Conservation (phyloP, 2,888 invertebrate genomes). For the Homarus gammarus region DNA sequence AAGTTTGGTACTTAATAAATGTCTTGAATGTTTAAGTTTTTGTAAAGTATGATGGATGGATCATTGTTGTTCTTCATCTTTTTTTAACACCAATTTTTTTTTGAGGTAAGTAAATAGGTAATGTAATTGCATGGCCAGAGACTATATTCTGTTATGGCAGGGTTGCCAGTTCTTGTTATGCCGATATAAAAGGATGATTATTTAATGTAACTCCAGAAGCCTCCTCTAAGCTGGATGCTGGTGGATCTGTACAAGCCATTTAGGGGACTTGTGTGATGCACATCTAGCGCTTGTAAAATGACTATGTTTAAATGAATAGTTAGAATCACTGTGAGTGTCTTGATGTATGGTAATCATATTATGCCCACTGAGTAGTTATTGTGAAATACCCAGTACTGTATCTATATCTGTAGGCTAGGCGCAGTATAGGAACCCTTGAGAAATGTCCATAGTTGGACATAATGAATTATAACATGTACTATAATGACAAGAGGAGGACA, state of each 20-base stretch:
- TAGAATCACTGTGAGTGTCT: background rate
- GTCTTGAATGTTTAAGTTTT: no score
- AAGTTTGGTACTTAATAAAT: no score
- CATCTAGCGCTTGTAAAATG: constrained; percentile 25
- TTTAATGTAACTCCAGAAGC: constrained; percentile 37
- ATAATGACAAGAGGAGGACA: no score
- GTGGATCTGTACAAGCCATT: constrained; percentile 22
- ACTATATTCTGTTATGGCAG: background rate
- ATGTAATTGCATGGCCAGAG: background rate
- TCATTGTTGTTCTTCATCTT: background rate
- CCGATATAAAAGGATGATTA: constrained; percentile 4
- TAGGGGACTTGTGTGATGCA: constrained; percentile 14
- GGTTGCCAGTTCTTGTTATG: constrained; percentile 20
- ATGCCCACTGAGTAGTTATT: background rate
- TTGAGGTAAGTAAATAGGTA: no score
- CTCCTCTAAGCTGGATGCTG: constrained; percentile 55
- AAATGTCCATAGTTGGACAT: no score
- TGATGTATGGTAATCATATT: background rate
- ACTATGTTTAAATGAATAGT: background rate
- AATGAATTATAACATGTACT: no score
- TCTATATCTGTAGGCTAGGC: no score
- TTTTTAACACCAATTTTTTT: background rate
- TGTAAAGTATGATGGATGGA: background rate
- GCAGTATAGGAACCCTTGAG: no score
- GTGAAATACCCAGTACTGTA: no score